A percentile compares a stretch with the other conserved stretches of the same genome.
Evolutionary conservation across 2,888 invertebrate species (phyloP).

Genomic region (Ectemnius lituratus): DNA sequence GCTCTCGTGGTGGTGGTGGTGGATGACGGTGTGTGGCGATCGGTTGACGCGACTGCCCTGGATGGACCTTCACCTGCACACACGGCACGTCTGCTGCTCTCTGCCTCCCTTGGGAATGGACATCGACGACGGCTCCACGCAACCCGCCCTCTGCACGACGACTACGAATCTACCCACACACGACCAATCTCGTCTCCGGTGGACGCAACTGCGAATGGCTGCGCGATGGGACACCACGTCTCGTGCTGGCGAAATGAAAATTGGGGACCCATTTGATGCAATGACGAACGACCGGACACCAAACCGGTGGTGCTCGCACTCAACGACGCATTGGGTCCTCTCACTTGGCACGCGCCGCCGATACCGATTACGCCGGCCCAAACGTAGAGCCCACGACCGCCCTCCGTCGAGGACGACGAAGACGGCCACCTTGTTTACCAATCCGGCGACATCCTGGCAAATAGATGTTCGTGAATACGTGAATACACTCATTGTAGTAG

Average conservation of each 20-base stretch:
- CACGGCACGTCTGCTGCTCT: slow-evolving; percentile 3
- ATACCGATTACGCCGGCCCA: slow-evolving; percentile 73
- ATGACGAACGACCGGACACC: slow-evolving; percentile 38
- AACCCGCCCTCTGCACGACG: slow-evolving; percentile 4
- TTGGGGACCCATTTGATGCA: slow-evolving; percentile 52
- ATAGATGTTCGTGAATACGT: slow-evolving; percentile 98
- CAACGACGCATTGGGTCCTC: slow-evolving; percentile 52
- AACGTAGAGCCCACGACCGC: slow-evolving; percentile 89
- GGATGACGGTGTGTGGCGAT: slow-evolving; percentile 60
- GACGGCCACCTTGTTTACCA: slow-evolving; percentile 99
- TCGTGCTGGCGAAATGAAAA: slow-evolving; percentile 45
- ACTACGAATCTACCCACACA: slow-evolving; percentile 14
- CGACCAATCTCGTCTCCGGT: slow-evolving; percentile 12
- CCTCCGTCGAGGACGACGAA: slow-evolving; percentile 99
- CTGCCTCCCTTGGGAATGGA: slow-evolving; percentile 9
- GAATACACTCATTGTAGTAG: slow-evolving; percentile 78
- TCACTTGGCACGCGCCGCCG: slow-evolving; percentile 57
- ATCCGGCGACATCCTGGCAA: slow-evolving; percentile 98
- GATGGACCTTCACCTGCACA: slow-evolving; percentile 18
- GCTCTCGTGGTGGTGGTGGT: slow-evolving; percentile 58
- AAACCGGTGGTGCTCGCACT: slow-evolving; percentile 41
- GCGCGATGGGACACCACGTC: slow-evolving; percentile 33
- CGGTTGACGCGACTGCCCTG: slow-evolving; percentile 53
- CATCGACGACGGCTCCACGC: not conserved
- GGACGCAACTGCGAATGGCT: slow-evolving; percentile 40